Evolutionary conservation across 2,888 invertebrate species (phyloP), one percentile per base, ranked within the genome.

Genomic region (Diploptera punctata): DNA sequence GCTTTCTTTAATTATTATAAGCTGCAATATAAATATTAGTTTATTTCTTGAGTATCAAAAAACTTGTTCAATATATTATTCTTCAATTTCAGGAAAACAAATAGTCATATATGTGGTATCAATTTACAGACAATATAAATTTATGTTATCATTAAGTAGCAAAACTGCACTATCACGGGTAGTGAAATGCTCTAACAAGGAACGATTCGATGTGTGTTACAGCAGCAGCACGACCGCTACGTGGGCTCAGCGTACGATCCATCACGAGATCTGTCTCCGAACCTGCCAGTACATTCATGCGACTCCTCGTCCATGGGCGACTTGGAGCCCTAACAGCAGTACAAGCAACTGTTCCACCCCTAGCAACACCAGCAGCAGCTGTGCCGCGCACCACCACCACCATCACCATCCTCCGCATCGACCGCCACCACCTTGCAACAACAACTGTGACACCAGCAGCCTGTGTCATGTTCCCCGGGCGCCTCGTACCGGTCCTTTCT

Each of bases 261-360:
- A 80, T 89, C 90, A 78, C 88, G 91, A 79, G 91, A 91, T 81
- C 85, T 91, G 77, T 91, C 91, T 81, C 91, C 92, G 77, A 91
- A 89, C 80, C 88, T 91, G 76, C 91, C 92, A 72, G 89, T 90
- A 84, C 77, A 89, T 88, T 75, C 88, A 87, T 74, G 86, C 86
- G 75, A 87, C 87, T 70, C 88, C 86, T 68, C 86, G 87, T 77
- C 82, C 81, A 75, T 74, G 76, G 75, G 73, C 73, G 76, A 76
- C 74, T 61, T 71, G 57, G 74, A 74, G 60, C 70, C 71, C 44
- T 38, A 70, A 60, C 52, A 44, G 31, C 38, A 62, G 43, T 69
- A 52, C 33, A 29, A 38, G 62, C 82, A 65, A 65, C 62, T 44
- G 82, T 33, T 31, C 19, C 82, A 82, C 75, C 54, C 31, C 26